Evolutionary conservation across 2,888 invertebrate species (phyloP), one percentile per base, ranked within the genome.

Genomic region (Sympetrum striolatum): DNA sequence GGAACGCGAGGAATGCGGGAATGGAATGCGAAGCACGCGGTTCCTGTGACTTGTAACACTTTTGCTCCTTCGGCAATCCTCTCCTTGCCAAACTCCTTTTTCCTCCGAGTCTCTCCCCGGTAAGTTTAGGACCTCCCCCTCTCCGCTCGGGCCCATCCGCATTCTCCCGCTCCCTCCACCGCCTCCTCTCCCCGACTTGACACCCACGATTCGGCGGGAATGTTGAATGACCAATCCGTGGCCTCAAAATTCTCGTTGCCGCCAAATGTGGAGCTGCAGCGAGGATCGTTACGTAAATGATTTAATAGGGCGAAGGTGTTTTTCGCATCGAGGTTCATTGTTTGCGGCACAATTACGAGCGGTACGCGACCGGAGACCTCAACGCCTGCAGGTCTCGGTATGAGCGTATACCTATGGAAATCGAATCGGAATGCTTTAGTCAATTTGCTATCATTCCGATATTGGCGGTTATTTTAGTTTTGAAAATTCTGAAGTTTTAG

Each of bases 1-100:
- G 86, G 86, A 86, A 86, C 86, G 86, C 86, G 31, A 86, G 86
- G 86, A 86, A 86, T 86, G 86, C 86, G 60, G 86, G 86, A 37
- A 86, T 86, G 86, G 86, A 86, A 86, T 39, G 86, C 60, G 25
- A 64, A n/a, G 86, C 86, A 86, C 86, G 86, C 86, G 86, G 60
- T 60, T 60, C 86, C 64, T 37, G 80, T 80, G 37, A 44, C 80
- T 82, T 82, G 82, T 82, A 82, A 82, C 82, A 82, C 82, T 82
- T 53, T 82, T 31, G 39, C 80, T 37, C 80, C 80, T 80, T 44
- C 82, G 53, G 25, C 82, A 53, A 35, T 31, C 60, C 35, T 37
- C 37, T 37, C 39, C 35, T 37, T 22, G 35, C 31, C 25, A 60
- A 35, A 25, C 86, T n/a, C 35, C 60, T 58, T 48, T n/a, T 39